A percentile compares a stretch with the other conserved stretches of the same genome.
Conservation (phyloP, 2,113 vertebrate species). For the Barbus barbus region DNA sequence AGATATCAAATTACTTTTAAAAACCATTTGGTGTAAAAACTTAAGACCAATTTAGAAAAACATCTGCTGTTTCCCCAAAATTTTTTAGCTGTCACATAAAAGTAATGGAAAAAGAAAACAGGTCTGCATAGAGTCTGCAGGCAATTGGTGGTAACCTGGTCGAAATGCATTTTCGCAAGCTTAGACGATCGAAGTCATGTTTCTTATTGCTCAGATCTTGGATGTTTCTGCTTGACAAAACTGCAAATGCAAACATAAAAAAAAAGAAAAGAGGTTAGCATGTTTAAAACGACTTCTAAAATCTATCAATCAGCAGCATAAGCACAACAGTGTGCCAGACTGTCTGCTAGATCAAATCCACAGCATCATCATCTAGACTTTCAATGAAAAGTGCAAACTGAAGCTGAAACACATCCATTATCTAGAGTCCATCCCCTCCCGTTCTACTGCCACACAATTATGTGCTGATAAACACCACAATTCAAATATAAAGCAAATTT, state of each 20-base stretch:
- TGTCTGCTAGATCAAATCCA: conserved; percentile 56
- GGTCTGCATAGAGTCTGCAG: conserved; percentile 99
- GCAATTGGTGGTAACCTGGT: conserved; percentile 97
- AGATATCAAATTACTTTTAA: conserved; percentile 99
- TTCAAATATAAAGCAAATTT: neutral
- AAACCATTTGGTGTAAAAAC: conserved; percentile 99
- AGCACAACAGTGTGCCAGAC: conserved; percentile 35
- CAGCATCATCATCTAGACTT: conserved; percentile 40
- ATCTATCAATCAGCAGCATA: neutral
- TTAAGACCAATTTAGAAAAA: conserved; percentile 98
- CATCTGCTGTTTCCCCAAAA: conserved; percentile 95
- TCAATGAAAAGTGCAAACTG: conserved; percentile 44
- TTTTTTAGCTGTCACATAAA: conserved; percentile 89
- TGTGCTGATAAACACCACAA: neutral
- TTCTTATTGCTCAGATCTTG: conserved; percentile 99
- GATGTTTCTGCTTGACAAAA: conserved; percentile 97
- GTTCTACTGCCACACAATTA: neutral
- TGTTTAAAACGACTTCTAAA: too few species aligned
- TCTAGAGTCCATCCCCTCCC: neutral
- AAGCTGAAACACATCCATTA: conserved; percentile 4
- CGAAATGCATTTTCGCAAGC: conserved; percentile 97
- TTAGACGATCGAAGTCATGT: conserved; percentile 94
- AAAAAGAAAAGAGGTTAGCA: conserved; percentile 28
- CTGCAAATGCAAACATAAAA: conserved; percentile 67
- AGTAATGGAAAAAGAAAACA: conserved; percentile 93